A percentile compares a stretch with the other conserved stretches of the same genome.
Conservation (phyloP, 2,888 invertebrate genomes). For the Formica aserva region DNA sequence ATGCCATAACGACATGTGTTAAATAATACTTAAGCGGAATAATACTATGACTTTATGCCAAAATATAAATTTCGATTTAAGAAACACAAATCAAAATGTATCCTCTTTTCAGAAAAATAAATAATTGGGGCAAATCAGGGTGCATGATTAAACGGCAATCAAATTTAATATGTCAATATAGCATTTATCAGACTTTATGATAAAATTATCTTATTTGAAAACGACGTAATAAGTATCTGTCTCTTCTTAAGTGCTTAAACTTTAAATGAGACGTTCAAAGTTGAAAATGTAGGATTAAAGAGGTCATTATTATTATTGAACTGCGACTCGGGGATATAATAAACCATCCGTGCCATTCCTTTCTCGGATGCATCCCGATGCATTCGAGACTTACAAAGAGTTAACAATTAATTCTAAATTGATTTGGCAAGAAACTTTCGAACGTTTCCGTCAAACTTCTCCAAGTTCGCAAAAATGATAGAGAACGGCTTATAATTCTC, state of each 20-base stretch:
- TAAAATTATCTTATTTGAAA: not conserved
- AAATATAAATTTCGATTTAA: constrained; percentile 25
- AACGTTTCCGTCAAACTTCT: constrained; percentile 8
- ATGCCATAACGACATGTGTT: constrained; percentile 48
- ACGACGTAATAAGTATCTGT: not conserved
- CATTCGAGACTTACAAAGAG: not conserved
- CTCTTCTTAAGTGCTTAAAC: not conserved
- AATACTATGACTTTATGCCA: constrained; percentile 1
- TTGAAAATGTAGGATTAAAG: constrained; percentile 35
- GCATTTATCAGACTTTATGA: no score
- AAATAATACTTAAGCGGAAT: constrained; percentile 41
- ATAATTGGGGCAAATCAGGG: constrained; percentile 1
- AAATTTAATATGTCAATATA: not conserved
- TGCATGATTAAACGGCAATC: not conserved
- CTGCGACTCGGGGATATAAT: not conserved
- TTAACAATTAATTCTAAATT: not conserved
- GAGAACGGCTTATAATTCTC: constrained; percentile 32
- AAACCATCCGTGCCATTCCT: not conserved
- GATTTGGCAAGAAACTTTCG: constrained; percentile 19
- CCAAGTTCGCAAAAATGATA: constrained; percentile 33
- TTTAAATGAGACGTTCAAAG: not conserved
- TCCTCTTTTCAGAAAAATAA: not conserved
- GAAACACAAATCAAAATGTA: not conserved
- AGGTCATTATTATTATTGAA: constrained; percentile 19
- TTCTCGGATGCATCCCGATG: not conserved